These are phyloP conservation scores for Octodon degus DNA, from an alignment of 2,113 vertebrate genomes.

Conservation along the genomic window DNA sequence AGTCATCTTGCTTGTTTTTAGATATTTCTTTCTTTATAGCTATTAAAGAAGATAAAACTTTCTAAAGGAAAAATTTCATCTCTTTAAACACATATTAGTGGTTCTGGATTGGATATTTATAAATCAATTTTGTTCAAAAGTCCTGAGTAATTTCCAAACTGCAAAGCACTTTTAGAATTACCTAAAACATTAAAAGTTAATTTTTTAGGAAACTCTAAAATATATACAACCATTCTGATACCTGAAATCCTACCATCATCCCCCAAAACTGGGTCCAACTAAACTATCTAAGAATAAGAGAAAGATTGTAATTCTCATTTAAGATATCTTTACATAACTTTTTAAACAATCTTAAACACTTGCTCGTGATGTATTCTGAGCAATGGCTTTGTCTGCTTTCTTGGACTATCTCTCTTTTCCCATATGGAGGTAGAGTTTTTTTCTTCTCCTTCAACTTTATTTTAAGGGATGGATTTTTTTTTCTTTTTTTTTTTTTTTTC, in stretches of 20 bases:
- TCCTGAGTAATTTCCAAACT: slow-evolving; percentile 3
- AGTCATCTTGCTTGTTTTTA: neutral
- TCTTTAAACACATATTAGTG: neutral
- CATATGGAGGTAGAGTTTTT: neutral
- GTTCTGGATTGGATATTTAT: neutral
- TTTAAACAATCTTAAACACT: neutral
- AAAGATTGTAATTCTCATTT: neutral
- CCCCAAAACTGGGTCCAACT: neutral
- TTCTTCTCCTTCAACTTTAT: neutral
- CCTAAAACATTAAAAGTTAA: slow-evolving; percentile 33
- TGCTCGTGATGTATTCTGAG: neutral
- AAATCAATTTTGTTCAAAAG: neutral
- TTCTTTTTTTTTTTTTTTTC: too few species aligned
- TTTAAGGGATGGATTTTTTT: too few species aligned
- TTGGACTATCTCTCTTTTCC: neutral
- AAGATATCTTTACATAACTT: neutral
- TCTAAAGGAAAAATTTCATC: neutral
- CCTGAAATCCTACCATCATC: neutral
- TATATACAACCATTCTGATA: neutral
- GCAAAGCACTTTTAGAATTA: neutral
- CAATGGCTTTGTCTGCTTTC: neutral
- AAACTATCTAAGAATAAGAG: neutral
- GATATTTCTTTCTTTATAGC: neutral
- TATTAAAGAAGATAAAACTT: neutral
- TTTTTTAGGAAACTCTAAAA: slow-evolving; percentile 39